A percentile compares a stretch with the other conserved stretches of the same genome.
Conservation (phyloP, 1,140 invertebrate genomes). For the Lerema accius region DNA sequence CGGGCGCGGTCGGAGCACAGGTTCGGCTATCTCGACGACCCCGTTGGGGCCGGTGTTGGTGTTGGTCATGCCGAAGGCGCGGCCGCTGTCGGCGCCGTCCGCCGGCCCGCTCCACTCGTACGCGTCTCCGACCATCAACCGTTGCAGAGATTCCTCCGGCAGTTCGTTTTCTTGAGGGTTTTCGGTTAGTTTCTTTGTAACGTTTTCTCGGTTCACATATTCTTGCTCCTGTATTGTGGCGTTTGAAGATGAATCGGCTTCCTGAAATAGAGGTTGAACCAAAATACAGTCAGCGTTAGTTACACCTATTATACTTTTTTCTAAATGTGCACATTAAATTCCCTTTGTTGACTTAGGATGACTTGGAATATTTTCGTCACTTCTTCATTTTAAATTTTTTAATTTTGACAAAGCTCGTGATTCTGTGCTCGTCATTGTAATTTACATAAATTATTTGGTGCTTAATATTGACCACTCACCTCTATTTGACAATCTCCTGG, state of each 20-base stretch:
- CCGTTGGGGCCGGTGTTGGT: slow-evolving; percentile 80
- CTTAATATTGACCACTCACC: slow-evolving; percentile 43
- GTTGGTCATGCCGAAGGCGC: slow-evolving; percentile 85
- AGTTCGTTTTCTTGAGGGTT: slow-evolving; percentile 71
- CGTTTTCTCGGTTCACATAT: slow-evolving; percentile 43
- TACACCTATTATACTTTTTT: too few relatives aligned
- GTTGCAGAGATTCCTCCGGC: slow-evolving; percentile 61
- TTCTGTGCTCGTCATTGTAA: too few relatives aligned
- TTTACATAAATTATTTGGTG: too few relatives aligned
- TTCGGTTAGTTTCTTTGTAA: slow-evolving; percentile 47
- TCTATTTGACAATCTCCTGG: slow-evolving; percentile 88
- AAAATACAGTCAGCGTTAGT: too few relatives aligned
- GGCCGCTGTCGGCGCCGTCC: slow-evolving; percentile 76
- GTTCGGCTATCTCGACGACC: slow-evolving; percentile 87
- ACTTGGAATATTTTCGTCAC: not conserved
- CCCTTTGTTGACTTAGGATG: not conserved
- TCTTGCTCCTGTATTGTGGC: slow-evolving; percentile 42
- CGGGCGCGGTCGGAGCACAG: slow-evolving; percentile 86
- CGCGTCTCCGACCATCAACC: slow-evolving; percentile 67
- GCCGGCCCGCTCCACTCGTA: slow-evolving; percentile 77
- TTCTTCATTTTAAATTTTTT: not conserved
- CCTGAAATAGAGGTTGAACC: slow-evolving; percentile 50
- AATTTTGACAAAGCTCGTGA: too few relatives aligned
- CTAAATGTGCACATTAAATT: not conserved
- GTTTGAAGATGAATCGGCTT: slow-evolving; percentile 48